These are phyloP conservation scores for Mus caroli DNA, from an alignment of 2,797 vertebrate species.

Conservation along the genomic window DNA sequence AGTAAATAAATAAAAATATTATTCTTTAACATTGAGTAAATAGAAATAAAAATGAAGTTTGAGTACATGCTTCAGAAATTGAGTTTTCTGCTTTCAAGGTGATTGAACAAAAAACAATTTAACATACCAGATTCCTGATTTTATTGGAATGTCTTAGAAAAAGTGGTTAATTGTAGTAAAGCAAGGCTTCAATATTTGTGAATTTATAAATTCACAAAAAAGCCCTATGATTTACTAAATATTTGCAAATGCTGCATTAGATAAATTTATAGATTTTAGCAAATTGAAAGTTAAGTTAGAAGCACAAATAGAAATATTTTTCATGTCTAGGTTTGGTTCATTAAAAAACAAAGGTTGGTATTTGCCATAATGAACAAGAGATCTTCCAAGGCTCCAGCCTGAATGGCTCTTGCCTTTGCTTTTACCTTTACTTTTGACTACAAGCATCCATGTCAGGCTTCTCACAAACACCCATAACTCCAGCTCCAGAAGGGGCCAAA, in stretches of 20 bases:
- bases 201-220: neutral
- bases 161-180: constrained; percentile 33
- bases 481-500: too few species aligned
- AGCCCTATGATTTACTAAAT: neutral
- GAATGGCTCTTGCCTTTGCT: neutral
- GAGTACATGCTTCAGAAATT: neutral
- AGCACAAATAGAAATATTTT: neutral
- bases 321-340: neutral
- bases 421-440: neutral
- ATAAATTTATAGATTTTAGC: constrained; percentile 52
- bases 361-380: neutral
- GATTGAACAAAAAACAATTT: neutral
- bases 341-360: neutral
- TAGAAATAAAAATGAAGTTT: neutral
- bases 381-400: neutral
- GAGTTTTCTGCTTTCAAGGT: neutral
- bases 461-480: neutral
- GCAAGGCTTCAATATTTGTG: constrained; percentile 23
- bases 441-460: neutral
- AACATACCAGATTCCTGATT: neutral
- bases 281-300: constrained; percentile 34
- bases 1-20: neutral
- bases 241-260: neutral
- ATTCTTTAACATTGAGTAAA: neutral
- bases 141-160: neutral